phyloP scores from a whole-genome alignment of 2,113 vertebrate genomes.

The Psettodes erumei region DNA sequence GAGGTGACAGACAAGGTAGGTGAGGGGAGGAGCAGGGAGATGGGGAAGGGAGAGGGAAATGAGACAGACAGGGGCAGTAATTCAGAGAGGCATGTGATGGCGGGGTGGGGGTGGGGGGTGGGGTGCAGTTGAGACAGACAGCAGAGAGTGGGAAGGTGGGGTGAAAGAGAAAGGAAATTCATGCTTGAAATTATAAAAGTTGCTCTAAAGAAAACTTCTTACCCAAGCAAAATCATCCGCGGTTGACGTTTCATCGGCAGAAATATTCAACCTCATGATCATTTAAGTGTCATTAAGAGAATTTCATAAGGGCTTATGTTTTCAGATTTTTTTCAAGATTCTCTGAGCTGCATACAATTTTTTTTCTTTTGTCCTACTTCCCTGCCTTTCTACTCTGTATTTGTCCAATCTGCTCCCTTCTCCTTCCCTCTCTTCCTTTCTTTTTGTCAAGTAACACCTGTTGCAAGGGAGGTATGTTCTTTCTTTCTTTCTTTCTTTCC shows the following conservation, averaged over 20 bases:
- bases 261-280: background rate
- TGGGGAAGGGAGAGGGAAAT: constrained; percentile 12
- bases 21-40: constrained; percentile 35
- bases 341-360: background rate
- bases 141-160: background rate
- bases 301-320: background rate
- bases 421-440: background rate
- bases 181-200: background rate
- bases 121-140: constrained; percentile 19
- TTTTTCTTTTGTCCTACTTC: background rate
- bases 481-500: background rate
- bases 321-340: background rate
- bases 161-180: background rate
- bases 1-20: constrained; percentile 58
- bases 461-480: too few species aligned
- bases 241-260: background rate
- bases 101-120: background rate
- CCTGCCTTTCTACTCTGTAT: background rate
- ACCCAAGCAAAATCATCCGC: background rate
- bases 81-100: constrained; percentile 54
- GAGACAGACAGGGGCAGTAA: constrained; percentile 56
- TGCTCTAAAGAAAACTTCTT: background rate
- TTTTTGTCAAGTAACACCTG: too few species aligned
- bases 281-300: background rate
- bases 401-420: background rate